Percentiles rank a stretch among this genome's conserved stretches.
phyloP scores from a whole-genome alignment of 1,140 invertebrate genomes.

The Conopomorpha cramerella region DNA sequence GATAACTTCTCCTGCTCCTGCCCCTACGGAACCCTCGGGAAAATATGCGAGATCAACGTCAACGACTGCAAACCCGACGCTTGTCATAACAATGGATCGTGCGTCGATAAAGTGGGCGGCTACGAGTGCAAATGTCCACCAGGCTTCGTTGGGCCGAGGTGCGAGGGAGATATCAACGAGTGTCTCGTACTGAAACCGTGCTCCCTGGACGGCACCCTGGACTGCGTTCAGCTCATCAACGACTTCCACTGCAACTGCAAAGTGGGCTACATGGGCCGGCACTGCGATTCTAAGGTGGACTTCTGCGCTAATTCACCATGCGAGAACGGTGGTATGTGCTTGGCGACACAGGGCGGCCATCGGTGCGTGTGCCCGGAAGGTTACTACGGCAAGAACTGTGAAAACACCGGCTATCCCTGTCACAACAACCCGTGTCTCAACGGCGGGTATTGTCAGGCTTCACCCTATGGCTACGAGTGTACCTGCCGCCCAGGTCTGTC shows the following conservation, averaged over 20 bases:
- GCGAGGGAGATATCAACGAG: slow-evolving; percentile 93
- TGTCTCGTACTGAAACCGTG: slow-evolving; percentile 92
- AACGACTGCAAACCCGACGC: slow-evolving; percentile 87
- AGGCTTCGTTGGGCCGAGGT: slow-evolving; percentile 87
- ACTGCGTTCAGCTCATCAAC: slow-evolving; percentile 91
- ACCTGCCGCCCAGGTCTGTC: slow-evolving; percentile 73
- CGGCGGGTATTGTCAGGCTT: slow-evolving; percentile 73
- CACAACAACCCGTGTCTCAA: slow-evolving; percentile 82
- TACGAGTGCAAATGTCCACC: slow-evolving; percentile 91
- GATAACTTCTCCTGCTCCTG: slow-evolving; percentile 90
- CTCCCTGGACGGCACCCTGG: slow-evolving; percentile 78
- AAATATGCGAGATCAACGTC: slow-evolving; percentile 88
- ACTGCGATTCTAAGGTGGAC: slow-evolving; percentile 90
- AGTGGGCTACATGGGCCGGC: slow-evolving; percentile 85
- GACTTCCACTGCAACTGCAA: slow-evolving; percentile 95
- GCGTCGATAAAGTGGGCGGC: slow-evolving; percentile 85
- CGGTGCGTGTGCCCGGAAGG: slow-evolving; percentile 81
- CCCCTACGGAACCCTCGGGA: slow-evolving; percentile 86
- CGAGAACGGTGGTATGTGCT: slow-evolving; percentile 88
- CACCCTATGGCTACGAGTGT: slow-evolving; percentile 75
- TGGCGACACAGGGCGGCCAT: slow-evolving; percentile 75
- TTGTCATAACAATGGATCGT: slow-evolving; percentile 96
- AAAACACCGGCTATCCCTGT: slow-evolving; percentile 84
- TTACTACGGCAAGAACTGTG: slow-evolving; percentile 88
- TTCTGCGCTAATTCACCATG: slow-evolving; percentile 91